phyloP scores from a whole-genome alignment of 2,888 invertebrate species.

The Hyalella azteca region DNA sequence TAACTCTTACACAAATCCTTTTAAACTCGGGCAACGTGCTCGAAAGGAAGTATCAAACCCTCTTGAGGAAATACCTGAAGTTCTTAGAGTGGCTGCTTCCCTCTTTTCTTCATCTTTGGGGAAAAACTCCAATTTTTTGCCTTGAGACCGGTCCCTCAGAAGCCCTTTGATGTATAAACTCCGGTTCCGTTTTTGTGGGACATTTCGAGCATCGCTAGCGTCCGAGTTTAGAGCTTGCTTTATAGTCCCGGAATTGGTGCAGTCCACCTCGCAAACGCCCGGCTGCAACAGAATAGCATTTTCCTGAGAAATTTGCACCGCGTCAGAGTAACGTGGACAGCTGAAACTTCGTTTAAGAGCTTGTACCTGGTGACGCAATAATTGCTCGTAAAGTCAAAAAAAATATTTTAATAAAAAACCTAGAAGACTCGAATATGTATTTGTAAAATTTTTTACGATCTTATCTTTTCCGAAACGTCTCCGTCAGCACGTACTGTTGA shows the following conservation, averaged over 20 bases:
- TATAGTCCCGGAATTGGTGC: conserved; percentile 10
- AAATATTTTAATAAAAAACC: too few species aligned
- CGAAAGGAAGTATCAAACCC: too few species aligned
- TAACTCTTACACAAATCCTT: too few species aligned
- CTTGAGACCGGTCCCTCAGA: background rate
- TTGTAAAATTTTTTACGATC: too few species aligned
- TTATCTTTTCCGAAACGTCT: too few species aligned
- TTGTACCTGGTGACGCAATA: too few species aligned
- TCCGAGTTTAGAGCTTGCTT: conserved; percentile 13
- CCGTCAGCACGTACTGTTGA: too few species aligned
- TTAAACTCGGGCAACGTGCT: too few species aligned
- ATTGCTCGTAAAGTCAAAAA: too few species aligned
- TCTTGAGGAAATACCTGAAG: background rate
- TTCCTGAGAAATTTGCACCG: background rate
- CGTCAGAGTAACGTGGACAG: too few species aligned
- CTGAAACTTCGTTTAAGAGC: too few species aligned
- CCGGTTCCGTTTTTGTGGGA: conserved; percentile 3
- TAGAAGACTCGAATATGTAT: too few species aligned
- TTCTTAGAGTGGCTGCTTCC: background rate
- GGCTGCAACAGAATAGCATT: background rate
- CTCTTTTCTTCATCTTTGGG: background rate
- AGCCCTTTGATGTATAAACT: conserved; percentile 21
- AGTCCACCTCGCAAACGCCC: background rate
- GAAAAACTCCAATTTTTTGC: background rate
- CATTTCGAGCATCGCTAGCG: background rate